phyloP scores from a whole-genome alignment of 2,797 vertebrate species.

The Chaetophractus vellerosus region DNA sequence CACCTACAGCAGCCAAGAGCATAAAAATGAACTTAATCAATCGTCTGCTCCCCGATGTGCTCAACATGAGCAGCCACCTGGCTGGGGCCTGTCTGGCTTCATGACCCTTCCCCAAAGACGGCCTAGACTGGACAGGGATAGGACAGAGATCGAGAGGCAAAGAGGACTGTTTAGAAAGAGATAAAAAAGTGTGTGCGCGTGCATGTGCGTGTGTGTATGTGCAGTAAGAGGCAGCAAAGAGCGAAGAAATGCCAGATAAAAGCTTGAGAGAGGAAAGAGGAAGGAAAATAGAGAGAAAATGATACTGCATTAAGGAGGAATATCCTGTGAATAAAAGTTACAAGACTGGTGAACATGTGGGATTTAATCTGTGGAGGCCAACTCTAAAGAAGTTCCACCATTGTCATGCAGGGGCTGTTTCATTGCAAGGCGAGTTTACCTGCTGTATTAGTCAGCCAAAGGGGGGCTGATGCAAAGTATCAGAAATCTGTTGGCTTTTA shows the following conservation, averaged over 20 bases:
- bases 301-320: background rate
- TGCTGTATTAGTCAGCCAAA: no score
- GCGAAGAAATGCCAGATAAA: background rate
- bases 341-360: background rate
- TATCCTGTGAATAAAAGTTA: background rate
- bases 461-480: no score
- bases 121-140: background rate
- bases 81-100: background rate
- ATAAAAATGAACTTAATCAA: background rate
- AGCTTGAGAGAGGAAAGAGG: background rate
- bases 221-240: background rate
- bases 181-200: background rate
- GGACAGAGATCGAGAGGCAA: background rate
- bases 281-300: constrained; percentile 22
- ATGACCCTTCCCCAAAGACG: background rate
- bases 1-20: background rate
- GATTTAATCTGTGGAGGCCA: background rate
- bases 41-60: background rate
- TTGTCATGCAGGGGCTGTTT: background rate
- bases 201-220: background rate
- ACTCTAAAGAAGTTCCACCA: background rate
- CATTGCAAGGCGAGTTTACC: background rate
- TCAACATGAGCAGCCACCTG: background rate
- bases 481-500: no score
- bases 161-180: background rate